phyloP scores from a whole-genome alignment of 1,140 invertebrate species.

The Lepidurus couesii region DNA sequence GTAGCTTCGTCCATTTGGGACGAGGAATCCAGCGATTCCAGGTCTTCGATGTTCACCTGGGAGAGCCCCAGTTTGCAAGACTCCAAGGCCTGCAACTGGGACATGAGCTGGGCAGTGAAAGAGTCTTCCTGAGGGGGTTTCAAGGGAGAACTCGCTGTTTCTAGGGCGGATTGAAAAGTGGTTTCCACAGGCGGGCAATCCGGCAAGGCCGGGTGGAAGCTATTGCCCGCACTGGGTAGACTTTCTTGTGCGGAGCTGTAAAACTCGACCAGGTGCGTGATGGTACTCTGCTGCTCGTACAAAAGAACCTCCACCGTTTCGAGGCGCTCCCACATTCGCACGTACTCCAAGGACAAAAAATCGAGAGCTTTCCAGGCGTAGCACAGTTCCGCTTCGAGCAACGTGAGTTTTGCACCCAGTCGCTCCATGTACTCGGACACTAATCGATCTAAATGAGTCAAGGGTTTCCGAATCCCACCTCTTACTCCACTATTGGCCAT shows the following conservation, averaged over 20 bases:
- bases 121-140: conserved; percentile 22
- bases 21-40: conserved; percentile 9
- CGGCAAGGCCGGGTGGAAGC: conserved; percentile 29
- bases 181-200: neutral
- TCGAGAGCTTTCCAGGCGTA: conserved; percentile 87
- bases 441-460: conserved; percentile 41
- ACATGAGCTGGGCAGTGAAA: conserved; percentile 21
- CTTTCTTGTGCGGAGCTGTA: conserved; percentile 46
- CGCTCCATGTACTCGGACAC: conserved; percentile 84
- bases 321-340: conserved; percentile 87
- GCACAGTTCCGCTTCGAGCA: conserved; percentile 80
- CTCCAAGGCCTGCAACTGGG: neutral
- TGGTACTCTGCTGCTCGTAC: conserved; percentile 85
- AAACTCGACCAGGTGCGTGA: conserved; percentile 76
- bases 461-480: neutral
- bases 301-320: conserved; percentile 84
- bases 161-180: neutral
- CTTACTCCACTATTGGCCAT: neutral
- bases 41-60: neutral
- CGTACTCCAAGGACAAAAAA: conserved; percentile 82
- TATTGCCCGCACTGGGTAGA: neutral
- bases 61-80: conserved; percentile 21
- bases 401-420: conserved; percentile 71
- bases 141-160: conserved; percentile 3
- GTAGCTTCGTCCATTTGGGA: neutral